Evolutionary conservation across 2,113 vertebrate species (phyloP).

Genomic region (Phaetusa simplex): DNA sequence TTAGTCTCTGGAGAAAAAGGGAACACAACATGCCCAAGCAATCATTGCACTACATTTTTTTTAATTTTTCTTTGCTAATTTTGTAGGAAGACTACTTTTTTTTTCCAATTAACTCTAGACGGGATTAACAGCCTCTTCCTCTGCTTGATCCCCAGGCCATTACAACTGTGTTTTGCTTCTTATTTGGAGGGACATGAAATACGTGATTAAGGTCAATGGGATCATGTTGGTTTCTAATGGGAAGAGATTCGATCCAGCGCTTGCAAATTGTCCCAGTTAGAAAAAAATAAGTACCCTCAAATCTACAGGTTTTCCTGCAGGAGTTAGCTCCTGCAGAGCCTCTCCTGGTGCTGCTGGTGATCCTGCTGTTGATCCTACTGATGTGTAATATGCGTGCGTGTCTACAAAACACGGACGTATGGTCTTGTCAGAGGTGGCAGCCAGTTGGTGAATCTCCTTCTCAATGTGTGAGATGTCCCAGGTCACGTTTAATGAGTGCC

Average conservation of each 20-base stretch:
- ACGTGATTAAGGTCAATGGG: neutral
- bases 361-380: neutral
- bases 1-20: neutral
- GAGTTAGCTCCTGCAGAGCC: neutral
- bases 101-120: neutral
- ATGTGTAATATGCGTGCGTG: rapidly evolving
- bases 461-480: neutral
- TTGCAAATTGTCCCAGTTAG: neutral
- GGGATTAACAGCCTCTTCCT: neutral
- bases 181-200: neutral
- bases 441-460: neutral
- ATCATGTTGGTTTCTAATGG: neutral
- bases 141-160: neutral
- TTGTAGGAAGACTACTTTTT: neutral
- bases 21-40: neutral
- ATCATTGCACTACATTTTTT: too few relatives aligned
- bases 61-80: neutral
- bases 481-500: rapidly evolving
- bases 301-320: neutral
- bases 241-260: neutral
- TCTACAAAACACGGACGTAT: rapidly evolving
- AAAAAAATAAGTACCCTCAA: neutral
- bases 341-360: neutral
- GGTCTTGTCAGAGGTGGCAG: neutral
- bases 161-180: neutral